Evolutionary conservation across 2,113 vertebrate genomes (phyloP), one percentile per base, ranked within the genome.

Genomic region (Pelecanoides urinatrix): DNA sequence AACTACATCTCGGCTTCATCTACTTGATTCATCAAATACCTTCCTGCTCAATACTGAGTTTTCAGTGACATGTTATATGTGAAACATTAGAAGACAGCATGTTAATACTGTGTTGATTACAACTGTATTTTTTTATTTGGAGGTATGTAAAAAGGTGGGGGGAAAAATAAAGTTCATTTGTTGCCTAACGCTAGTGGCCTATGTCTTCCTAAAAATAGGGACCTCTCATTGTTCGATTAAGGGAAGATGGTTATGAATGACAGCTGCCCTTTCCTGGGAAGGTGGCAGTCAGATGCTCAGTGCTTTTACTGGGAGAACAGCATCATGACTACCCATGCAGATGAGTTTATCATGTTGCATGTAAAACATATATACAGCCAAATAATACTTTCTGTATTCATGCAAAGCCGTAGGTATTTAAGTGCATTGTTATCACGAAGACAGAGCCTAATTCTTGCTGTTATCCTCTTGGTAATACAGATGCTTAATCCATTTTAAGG

Each of bases 1-100:
- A 98, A 96, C 96, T 96, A 88, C 89, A 96, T 95, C 90, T 98
- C 95, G 87, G 98, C 92, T 98, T 98, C 87, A 97, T 96, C 94
- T 98, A 63, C 93, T 98, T 98, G 96, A 98, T 97, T 97, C 96
- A 98, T 98, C 97, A 97, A 95, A 90, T 97, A 96, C 78, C 47
- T 95, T 96, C 92, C 86, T 97, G 80, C 93, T 97, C 95, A 95
- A 96, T 97, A 95, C 93, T 90, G 91, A 88, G 86, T 94, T 96
- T 96, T 97, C 53, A 85, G 77, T 93, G 93, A 97, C 88, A 90
- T 96, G 59, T 90, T 93, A 63, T 95, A 92, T 88, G 50, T 92
- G 68, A 96, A 91, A 92, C 97, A 91, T 63, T 92, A 92, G 84
- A 97, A 92, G 94, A 91, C 86, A 95, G 70, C 91, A 75, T 90